phyloP scores from a whole-genome alignment of 2,888 invertebrate genomes.

The Hyposoter didymator region DNA sequence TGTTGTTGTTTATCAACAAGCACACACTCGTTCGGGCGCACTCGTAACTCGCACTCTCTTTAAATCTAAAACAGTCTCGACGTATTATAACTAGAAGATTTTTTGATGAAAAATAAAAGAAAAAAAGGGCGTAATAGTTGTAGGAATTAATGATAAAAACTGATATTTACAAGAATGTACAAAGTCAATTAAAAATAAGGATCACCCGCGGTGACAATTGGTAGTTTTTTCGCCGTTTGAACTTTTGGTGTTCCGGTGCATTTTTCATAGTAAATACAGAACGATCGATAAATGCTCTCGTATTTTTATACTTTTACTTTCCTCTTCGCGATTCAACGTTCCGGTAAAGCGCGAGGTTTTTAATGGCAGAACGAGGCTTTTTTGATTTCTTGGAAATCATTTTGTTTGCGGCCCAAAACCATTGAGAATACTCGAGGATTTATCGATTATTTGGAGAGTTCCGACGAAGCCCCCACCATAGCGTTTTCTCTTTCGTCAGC shows the following conservation, averaged over 20 bases:
- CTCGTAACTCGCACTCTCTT: conserved; percentile 39
- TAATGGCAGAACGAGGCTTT: neutral
- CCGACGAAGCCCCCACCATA: conserved; percentile 25
- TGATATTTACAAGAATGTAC: conserved; percentile 71
- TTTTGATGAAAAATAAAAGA: conserved; percentile 53
- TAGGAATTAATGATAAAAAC: conserved; percentile 40
- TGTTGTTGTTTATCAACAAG: conserved; percentile 30
- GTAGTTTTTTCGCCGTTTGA: conserved; percentile 66
- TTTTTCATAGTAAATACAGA: conserved; percentile 29
- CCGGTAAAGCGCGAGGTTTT: conserved; percentile 3
- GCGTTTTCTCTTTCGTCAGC: conserved; percentile 5
- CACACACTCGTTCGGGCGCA: conserved; percentile 23
- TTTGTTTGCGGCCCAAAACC: neutral
- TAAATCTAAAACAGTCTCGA: conserved; percentile 67
- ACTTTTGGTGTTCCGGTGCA: conserved; percentile 65
- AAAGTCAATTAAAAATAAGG: conserved; percentile 64
- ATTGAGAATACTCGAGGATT: conserved; percentile 24
- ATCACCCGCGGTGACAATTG: conserved; percentile 28
- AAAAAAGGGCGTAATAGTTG: conserved; percentile 30
- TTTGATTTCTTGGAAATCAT: conserved; percentile 50
- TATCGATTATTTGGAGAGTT: conserved; percentile 21
- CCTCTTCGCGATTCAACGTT: conserved; percentile 4
- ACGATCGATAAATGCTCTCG: conserved; percentile 61
- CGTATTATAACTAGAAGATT: conserved; percentile 64
- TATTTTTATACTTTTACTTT: neutral